phyloP scores from a whole-genome alignment of 1,140 invertebrate genomes.

The Nephila pilipes region DNA sequence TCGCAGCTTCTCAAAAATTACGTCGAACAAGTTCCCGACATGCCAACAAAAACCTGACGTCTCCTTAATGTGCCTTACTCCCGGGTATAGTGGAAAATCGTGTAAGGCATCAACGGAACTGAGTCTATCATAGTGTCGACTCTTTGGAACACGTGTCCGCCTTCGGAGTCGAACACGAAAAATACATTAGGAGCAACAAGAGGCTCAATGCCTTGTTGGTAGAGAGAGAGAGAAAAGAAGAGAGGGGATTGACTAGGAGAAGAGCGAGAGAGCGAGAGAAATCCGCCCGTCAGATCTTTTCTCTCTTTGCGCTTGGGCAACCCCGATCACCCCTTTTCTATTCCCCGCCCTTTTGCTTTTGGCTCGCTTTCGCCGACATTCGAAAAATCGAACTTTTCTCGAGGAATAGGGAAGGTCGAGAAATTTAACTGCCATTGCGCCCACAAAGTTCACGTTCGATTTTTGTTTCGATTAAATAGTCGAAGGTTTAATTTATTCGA shows the following conservation, averaged over 20 bases:
- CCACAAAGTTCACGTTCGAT: too few relatives aligned
- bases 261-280: neutral
- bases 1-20: constrained; percentile 77
- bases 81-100: constrained; percentile 76
- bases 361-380: neutral
- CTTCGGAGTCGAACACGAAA: constrained; percentile 77
- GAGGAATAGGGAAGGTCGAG: constrained; percentile 10
- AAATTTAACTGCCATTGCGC: constrained; percentile 14
- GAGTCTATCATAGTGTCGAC: constrained; percentile 70
- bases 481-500: too few relatives aligned
- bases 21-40: constrained; percentile 76
- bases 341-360: constrained; percentile 20
- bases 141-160: constrained; percentile 75
- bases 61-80: constrained; percentile 72
- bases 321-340: constrained; percentile 15
- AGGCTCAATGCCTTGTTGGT: constrained; percentile 42
- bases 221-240: constrained; percentile 13
- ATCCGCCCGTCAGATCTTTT: constrained; percentile 42
- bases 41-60: constrained; percentile 77
- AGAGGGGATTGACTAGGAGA: constrained; percentile 10
- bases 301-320: constrained; percentile 43
- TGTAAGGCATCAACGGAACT: constrained; percentile 71
- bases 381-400: constrained; percentile 49
- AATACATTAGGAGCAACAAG: constrained; percentile 78
- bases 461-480: too few relatives aligned